phyloP scores from a whole-genome alignment of 2,797 vertebrate species.

The Knipowitschia caucasica region DNA sequence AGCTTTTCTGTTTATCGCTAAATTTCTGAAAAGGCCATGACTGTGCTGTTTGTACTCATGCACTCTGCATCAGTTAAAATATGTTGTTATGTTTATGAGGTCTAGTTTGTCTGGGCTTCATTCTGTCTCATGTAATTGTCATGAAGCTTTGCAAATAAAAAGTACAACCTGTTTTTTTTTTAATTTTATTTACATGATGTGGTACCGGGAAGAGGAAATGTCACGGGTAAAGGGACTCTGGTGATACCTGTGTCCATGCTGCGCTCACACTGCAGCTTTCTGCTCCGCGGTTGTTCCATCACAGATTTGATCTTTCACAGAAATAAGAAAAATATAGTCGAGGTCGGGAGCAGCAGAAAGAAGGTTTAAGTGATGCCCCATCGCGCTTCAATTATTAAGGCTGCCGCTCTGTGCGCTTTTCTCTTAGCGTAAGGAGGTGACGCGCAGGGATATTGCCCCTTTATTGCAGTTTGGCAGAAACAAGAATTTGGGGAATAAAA shows the following conservation, averaged over 20 bases:
- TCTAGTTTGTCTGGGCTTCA: too few relatives aligned
- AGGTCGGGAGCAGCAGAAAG: conserved; percentile 9
- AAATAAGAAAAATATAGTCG: conserved; percentile 33
- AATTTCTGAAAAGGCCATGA: too few relatives aligned
- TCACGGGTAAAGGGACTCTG: background rate
- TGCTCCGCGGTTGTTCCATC: conserved; percentile 37
- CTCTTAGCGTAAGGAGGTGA: conserved; percentile 18
- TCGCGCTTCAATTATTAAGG: conserved; percentile 57
- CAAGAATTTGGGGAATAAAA: background rate
- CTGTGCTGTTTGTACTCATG: too few relatives aligned
- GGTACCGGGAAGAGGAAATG: too few relatives aligned
- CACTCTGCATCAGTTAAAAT: too few relatives aligned
- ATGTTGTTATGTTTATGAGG: too few relatives aligned
- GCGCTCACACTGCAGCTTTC: conserved; percentile 53
- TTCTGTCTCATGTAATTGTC: too few relatives aligned
- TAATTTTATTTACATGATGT: too few relatives aligned
- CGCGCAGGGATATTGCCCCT: conserved; percentile 1
- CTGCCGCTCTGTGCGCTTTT: conserved; percentile 11
- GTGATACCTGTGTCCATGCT: conserved; percentile 12
- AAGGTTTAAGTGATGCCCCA: conserved; percentile 23
- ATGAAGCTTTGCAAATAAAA: too few relatives aligned
- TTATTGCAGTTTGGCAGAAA: conserved; percentile 8
- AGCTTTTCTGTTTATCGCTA: too few relatives aligned
- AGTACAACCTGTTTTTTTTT: too few relatives aligned
- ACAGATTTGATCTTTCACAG: conserved; percentile 31